Percentiles rank a stretch among this genome's conserved stretches.
Evolutionary conservation across 2,888 invertebrate species (phyloP).

Genomic region (Strigamia crassipes): DNA sequence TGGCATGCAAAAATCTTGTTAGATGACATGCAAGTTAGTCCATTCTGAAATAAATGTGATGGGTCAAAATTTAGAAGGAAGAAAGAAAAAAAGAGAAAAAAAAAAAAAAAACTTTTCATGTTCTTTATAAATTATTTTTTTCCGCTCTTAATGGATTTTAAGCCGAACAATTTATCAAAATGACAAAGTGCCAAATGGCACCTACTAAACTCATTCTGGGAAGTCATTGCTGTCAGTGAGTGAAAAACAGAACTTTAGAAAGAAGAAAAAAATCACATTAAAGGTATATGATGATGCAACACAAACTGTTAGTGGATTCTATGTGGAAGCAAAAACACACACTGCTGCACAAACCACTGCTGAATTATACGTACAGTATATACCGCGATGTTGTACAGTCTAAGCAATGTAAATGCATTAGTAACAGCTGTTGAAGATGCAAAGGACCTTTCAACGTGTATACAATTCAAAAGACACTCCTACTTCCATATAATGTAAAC

Average conservation of each 20-base stretch:
- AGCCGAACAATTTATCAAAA: conserved; percentile 37
- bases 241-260: not conserved
- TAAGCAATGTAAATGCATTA: not conserved
- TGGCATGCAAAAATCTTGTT: conserved; percentile 39
- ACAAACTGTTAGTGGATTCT: too few species aligned
- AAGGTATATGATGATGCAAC: not conserved
- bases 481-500: not conserved
- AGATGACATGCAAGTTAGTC: conserved; percentile 40
- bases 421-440: not conserved
- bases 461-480: not conserved
- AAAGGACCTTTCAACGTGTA: not conserved
- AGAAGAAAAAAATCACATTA: not conserved
- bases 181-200: not conserved
- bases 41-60: not conserved
- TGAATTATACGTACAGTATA: too few species aligned
- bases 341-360: too few species aligned
- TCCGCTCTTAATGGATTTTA: not conserved
- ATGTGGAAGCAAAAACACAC: too few species aligned
- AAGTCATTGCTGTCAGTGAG: not conserved
- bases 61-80: not conserved
- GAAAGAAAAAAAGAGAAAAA: not conserved
- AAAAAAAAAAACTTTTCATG: not conserved
- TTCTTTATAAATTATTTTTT: not conserved
- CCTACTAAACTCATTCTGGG: conserved; percentile 33
- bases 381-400: too few species aligned